Percentiles rank a stretch among this genome's conserved stretches.
These are phyloP conservation scores for Phenganax stokvisi DNA, from an alignment of 92 coral and sea anemone genomes.

Conservation along the genomic window DNA sequence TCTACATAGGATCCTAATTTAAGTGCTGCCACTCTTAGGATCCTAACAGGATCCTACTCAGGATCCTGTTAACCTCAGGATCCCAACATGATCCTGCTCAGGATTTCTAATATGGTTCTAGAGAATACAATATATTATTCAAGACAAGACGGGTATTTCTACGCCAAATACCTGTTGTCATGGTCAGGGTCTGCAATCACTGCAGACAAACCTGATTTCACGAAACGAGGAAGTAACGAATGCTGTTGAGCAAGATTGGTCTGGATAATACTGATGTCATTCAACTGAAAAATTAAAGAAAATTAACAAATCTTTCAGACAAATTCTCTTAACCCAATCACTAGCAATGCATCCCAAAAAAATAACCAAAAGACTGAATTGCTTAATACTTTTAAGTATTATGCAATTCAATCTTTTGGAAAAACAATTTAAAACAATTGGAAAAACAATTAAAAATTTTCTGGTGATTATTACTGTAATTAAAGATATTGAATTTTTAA, in stretches of 20 bases:
- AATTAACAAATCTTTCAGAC: background rate
- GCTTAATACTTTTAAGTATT: background rate
- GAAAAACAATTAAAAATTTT: too few species aligned
- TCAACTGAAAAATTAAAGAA: constrained; percentile 46
- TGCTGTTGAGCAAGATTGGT: constrained; percentile 73
- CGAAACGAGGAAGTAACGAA: constrained; percentile 64
- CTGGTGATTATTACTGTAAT: too few species aligned
- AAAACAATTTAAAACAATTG: too few species aligned
- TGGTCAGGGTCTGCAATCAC: constrained; percentile 82
- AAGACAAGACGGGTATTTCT: background rate
- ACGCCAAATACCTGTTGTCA: constrained; percentile 50
- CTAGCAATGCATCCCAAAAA: too few species aligned
- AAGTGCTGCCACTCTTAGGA: too few species aligned
- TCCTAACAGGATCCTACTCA: too few species aligned
- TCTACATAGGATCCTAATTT: too few species aligned
- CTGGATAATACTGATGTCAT: constrained; percentile 74
- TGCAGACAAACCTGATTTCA: constrained; percentile 75
- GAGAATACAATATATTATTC: constrained; percentile 9
- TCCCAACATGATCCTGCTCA: too few species aligned
- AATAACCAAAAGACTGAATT: background rate
- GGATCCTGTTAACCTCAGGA: too few species aligned
- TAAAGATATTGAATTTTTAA: too few species aligned
- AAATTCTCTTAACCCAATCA: background rate
- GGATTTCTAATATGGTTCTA: too few species aligned
- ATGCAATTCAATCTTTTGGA: too few species aligned